A percentile compares a stretch with the other conserved stretches of the same genome.
Conservation (phyloP, 2,797 vertebrate species). For the Pygocentrus nattereri region DNA sequence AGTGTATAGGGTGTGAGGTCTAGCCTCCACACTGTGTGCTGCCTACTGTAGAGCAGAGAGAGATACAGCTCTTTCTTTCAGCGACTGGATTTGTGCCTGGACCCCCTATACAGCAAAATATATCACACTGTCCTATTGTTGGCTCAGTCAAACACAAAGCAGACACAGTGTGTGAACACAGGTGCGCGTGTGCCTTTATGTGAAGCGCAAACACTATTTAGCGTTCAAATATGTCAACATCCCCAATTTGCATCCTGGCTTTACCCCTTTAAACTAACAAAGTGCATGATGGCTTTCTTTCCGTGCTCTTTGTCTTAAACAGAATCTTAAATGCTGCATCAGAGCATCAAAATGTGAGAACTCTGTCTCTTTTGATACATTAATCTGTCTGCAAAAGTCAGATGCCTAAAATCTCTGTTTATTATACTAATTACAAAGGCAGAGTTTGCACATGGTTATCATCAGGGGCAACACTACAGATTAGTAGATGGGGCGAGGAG, state of each 20-base stretch:
- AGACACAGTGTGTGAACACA: not conserved
- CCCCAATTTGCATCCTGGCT: not conserved
- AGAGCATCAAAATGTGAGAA: too few relatives aligned
- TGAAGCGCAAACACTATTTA: not conserved
- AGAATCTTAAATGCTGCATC: too few relatives aligned
- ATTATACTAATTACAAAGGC: too few relatives aligned
- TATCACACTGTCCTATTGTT: constrained; percentile 61
- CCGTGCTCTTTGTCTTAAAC: too few relatives aligned
- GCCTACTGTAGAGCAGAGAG: not conserved
- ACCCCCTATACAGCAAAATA: constrained; percentile 58
- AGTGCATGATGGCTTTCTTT: not conserved
- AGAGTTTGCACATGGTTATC: too few relatives aligned
- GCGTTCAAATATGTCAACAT: constrained; percentile 7
- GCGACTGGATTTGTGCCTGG: constrained; percentile 56
- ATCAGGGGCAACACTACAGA: too few relatives aligned
- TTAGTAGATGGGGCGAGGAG: too few relatives aligned
- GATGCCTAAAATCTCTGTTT: too few relatives aligned
- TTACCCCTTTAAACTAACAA: not conserved
- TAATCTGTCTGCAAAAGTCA: too few relatives aligned
- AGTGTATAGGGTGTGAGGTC: not conserved
- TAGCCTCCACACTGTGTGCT: not conserved
- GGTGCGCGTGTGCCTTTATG: not conserved
- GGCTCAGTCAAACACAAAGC: constrained; percentile 32
- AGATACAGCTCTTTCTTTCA: constrained; percentile 3
- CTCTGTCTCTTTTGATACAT: too few relatives aligned